Conservation (phyloP, 2,888 invertebrate species). For the Taphrorychus bicolor region DNA sequence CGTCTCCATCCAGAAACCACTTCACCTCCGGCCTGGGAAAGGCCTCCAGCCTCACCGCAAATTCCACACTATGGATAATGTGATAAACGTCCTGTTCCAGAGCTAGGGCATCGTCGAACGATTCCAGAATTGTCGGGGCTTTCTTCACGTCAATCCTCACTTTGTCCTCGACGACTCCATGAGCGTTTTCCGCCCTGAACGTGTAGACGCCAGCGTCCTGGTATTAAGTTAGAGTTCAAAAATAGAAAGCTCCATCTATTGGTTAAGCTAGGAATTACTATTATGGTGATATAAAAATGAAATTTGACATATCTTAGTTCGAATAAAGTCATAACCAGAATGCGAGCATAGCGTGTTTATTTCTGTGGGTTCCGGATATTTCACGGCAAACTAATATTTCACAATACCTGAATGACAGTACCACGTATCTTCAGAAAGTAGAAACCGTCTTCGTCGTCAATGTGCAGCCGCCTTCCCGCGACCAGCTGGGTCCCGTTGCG, state of each 20-base stretch:
- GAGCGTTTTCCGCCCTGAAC: slow-evolving; percentile 32
- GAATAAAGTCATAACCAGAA: no score
- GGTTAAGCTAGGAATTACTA: no score
- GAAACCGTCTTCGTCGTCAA: slow-evolving; percentile 36
- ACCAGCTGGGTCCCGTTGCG: slow-evolving; percentile 24
- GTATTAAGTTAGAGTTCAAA: no score
- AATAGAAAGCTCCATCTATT: no score
- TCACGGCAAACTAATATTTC: no score
- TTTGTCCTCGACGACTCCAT: slow-evolving; percentile 32
- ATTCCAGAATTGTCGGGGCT: slow-evolving; percentile 36
- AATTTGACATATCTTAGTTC: no score
- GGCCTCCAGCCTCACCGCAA: slow-evolving; percentile 31
- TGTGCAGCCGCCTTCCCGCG: slow-evolving; percentile 13
- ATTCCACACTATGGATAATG: slow-evolving; percentile 37
- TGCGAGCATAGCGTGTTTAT: no score
- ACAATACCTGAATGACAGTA: slow-evolving; percentile 22
- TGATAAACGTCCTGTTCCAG: slow-evolving; percentile 40
- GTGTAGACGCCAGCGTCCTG: slow-evolving; percentile 36
- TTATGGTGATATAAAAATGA: no score
- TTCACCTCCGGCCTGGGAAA: slow-evolving; percentile 34
- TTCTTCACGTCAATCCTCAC: slow-evolving; percentile 38
- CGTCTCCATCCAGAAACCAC: slow-evolving; percentile 39
- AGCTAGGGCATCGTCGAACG: slow-evolving; percentile 34
- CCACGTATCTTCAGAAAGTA: slow-evolving; percentile 29
- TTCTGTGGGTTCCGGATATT: no score